Evolutionary conservation across 2,113 vertebrate species (phyloP), one percentile per base, ranked within the genome.

Genomic region (Ursus arctos): DNA sequence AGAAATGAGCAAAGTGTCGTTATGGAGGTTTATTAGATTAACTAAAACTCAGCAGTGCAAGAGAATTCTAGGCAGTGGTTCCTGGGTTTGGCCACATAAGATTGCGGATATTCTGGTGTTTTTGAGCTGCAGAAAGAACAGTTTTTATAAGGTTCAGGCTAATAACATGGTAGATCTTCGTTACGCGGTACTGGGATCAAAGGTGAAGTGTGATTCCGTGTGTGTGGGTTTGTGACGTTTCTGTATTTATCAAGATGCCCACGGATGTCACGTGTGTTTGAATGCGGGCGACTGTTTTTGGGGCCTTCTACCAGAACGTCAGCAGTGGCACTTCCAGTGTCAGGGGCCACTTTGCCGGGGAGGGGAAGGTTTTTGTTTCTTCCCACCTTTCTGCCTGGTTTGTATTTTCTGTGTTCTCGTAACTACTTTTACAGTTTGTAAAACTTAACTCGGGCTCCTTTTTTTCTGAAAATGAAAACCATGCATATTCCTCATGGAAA

Each of bases 321-420:
- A 2, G 12, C 4, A 0, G 8, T 6, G 24, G 49, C 13, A 1
- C 51, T 21, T 49, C 24, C 0, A 3, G n/a, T 16, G 72, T 24
- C 22, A 63, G 36, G 21, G 57, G 24, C n/a, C 7, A 2, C 16
- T 4, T 0, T 6, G 18, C 14, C 28, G 43, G 11, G 69, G 19
- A 19, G 19, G 13, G 14, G 31, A 21, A 7, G 13, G 5, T 21
- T 65, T 91, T 53, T 12, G 6, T 71, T 88, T 33, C 22, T 59
- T 74, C 33, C 21, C 47, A 21, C 24, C 11, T 87, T 26, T 53
- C 59, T 59, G 28, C n/a, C 36, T 40, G 69, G 26, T 77, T 43
- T n/a, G 57, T 57, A 18, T 63, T 31, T 91, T 77, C 31, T 63
- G 2, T 3, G 84, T 49, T 63, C 16, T 24, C 19, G 0, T 40